Evolutionary conservation across 2,113 vertebrate species (phyloP).

Genomic region (Eupsittula cactorum): DNA sequence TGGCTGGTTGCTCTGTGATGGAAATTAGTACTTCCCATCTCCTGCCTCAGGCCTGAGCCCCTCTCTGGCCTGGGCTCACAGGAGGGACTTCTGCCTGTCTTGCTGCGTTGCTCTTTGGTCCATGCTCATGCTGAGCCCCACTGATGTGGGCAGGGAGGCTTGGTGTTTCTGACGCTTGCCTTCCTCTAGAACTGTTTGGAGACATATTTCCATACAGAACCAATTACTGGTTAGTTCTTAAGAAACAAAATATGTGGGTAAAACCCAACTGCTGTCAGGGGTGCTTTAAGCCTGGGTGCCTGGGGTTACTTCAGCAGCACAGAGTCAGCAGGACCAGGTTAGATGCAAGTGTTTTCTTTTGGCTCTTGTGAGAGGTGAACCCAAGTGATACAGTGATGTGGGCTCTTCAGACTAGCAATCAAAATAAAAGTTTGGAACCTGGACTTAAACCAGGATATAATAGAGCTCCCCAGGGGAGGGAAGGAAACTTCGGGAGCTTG

Average conservation of each 20-base stretch:
- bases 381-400: rapidly evolving
- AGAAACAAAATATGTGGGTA: background rate
- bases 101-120: background rate
- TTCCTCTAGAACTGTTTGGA: background rate
- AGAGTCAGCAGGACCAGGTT: background rate
- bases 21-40: background rate
- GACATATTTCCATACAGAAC: rapidly evolving
- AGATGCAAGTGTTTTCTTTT: background rate
- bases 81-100: background rate
- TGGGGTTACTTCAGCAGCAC: background rate
- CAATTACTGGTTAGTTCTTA: background rate
- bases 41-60: background rate
- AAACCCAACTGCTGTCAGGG: background rate
- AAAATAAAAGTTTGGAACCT: background rate
- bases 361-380: background rate
- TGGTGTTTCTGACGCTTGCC: background rate
- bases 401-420: background rate
- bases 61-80: background rate
- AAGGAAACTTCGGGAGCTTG: background rate
- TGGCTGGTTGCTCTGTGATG: background rate
- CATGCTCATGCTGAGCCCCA: rapidly evolving
- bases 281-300: background rate
- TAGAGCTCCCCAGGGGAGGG: background rate
- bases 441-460: background rate
- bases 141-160: background rate